Base-by-base conservation (phyloP, 2,888 invertebrate genomes). In the Cactoblastis cactorum region DNA sequence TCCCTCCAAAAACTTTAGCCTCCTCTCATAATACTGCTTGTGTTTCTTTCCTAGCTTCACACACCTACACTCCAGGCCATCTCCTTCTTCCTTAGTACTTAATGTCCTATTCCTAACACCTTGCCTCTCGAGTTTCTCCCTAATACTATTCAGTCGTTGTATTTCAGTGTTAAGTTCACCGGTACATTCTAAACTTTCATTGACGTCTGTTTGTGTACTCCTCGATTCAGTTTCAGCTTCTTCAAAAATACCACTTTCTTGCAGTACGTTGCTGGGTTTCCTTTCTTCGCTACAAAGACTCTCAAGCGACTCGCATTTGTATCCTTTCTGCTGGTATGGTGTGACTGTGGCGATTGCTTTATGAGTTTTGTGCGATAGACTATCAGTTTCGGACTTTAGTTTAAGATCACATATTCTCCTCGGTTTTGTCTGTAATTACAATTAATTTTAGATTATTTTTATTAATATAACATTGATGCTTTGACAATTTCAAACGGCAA, bases 191-290 rank as follows among this genome's bases (percentile, higher is more conserved):
- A 86, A 85, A 62, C 73, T 81, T 53, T 92, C 91, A 64, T 91
- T 91, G 33, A 85, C 84, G 50, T 92, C 92, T 49, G 92, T 92
- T 71, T 92, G 92, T 54, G 92, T 92, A 56, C 81, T 69, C 56
- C 78, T 86, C 37, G 77, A 76, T 55, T 87, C 87, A 52, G 86
- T 83, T 59, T 90, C 91, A 24, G 83, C 91, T 41, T 89, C 93
- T 65, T 93, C 94, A 65, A 94, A 94, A 59, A 94, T 94, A 19
- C 94, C 94, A 65, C 94, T 94, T 68, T 94, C 94, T 67, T 94
- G 94, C 22, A 94, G 82, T 65, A 92, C 84, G 64, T 86, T 91
- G 57, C 74, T 89, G 59, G 87, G 91, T 78, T 81, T 92, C 71
- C 78, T 84, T 53, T 90, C 90, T 55, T 88, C 86, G 53, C 70